Evolutionary conservation across 1,140 invertebrate species (phyloP).

Genomic region (Zelostemma sp.): DNA sequence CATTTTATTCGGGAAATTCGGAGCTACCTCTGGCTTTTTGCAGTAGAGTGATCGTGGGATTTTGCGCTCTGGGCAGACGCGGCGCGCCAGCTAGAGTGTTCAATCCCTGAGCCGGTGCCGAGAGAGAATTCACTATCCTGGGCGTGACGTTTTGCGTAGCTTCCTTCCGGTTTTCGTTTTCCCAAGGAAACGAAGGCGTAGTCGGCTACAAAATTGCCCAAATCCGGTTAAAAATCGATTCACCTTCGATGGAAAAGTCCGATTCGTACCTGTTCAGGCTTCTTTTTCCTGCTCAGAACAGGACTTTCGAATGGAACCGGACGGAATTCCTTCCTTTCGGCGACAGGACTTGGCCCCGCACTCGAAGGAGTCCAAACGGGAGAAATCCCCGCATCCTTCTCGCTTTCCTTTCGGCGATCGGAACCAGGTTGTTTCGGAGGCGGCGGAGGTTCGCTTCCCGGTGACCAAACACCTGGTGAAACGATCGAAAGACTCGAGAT

Average conservation of each 20-base stretch:
- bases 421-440: constrained; percentile 69
- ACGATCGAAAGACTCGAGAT: no score
- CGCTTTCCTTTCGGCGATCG: constrained; percentile 54
- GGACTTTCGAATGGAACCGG: constrained; percentile 84
- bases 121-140: constrained; percentile 76
- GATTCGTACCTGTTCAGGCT: constrained; percentile 47
- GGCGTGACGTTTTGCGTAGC: constrained; percentile 67
- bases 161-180: constrained; percentile 50
- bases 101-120: constrained; percentile 75
- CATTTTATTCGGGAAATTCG: no score
- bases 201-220: constrained; percentile 15
- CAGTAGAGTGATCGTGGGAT: constrained; percentile 88
- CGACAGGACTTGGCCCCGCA: constrained; percentile 74
- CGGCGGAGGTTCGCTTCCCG: constrained; percentile 63
- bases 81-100: constrained; percentile 70
- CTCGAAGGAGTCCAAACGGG: constrained; percentile 82
- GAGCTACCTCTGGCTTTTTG: constrained; percentile 89
- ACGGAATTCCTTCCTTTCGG: constrained; percentile 79
- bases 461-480: constrained; percentile 69
- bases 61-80: constrained; percentile 83
- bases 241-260: no score
- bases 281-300: constrained; percentile 72
- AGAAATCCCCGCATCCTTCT: constrained; percentile 71
- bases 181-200: constrained; percentile 63
- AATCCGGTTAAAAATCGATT: no score